Base-by-base conservation (phyloP, 2,888 invertebrate genomes). In the Eurois occulta region DNA sequence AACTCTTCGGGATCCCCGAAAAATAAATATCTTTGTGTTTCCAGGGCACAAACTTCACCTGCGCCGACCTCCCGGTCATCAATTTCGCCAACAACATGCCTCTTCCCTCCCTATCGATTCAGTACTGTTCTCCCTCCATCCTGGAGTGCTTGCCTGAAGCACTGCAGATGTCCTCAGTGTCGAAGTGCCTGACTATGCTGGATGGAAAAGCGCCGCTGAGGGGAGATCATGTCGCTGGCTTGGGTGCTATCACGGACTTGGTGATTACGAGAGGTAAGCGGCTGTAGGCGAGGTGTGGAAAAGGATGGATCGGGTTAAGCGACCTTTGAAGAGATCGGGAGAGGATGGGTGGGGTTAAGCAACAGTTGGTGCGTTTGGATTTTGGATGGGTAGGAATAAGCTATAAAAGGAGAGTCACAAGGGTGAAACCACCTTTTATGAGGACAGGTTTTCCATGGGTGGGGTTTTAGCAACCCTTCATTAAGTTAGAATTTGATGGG, bases 41-140 rank as follows among this genome's bases (percentile, higher is more conserved):
- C 13, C 86, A 87, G 87, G 80, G 83, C 7, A 41, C 79, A 0
- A 69, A 81, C 38, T 76, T 86, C 65, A 80, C 74, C 0, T 87
- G 87, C 28, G 21, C 38, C 0, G 86, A 89, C 16, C 64, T 86
- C 0, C 86, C 86, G 1, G 11, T 11, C 3, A n/a, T 85, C 48
- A 78, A 87, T 28, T 60, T 87, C 2, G 83, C 77, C 8, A 77
- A 77, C 7, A 28, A 75, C 58, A 28, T 38, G 11, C 13, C 78
- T 0, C 84, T 84, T 0, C 48, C 64, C 1, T 84, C 78, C 1
- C 58, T 84, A 0, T 68, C 43, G 3, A 24, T 83, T 0, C 43
- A 16, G 5, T 16, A 28, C 8, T 78, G 89, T 13, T 64, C 72
- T 0, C 86, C 77, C 18, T 32, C 46, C 0, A 35, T 79, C 2